phyloP scores from a whole-genome alignment of 2,113 vertebrate species.

The Xyliphius kryptos region DNA sequence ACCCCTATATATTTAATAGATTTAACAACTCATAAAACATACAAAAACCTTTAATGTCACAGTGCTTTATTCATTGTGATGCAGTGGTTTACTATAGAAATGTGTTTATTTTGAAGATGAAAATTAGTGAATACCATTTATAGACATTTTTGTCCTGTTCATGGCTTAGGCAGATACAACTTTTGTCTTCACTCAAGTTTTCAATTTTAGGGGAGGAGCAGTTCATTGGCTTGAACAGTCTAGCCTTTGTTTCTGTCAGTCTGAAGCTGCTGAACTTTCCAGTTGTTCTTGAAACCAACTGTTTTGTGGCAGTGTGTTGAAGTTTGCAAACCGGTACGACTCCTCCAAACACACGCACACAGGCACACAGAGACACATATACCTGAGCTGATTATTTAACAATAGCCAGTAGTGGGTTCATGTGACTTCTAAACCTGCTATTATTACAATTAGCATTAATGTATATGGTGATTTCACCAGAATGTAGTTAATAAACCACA shows the following conservation, averaged over 20 bases:
- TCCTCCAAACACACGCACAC: conserved; percentile 32
- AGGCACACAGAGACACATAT: too few relatives aligned
- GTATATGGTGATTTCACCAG: too few relatives aligned
- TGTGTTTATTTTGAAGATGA: conserved; percentile 26
- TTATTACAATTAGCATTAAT: too few relatives aligned
- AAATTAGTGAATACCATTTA: conserved; percentile 9
- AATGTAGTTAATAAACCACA: too few relatives aligned
- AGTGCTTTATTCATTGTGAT: too few relatives aligned
- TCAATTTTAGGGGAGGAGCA: conserved; percentile 51
- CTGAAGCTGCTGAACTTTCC: conserved; percentile 60
- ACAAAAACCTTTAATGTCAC: too few relatives aligned
- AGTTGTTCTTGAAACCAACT: conserved; percentile 61
- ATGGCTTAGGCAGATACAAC: conserved; percentile 60
- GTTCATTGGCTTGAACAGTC: conserved; percentile 61
- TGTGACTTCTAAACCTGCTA: too few relatives aligned
- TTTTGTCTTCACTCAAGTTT: conserved; percentile 55
- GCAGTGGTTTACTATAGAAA: conserved; percentile 6
- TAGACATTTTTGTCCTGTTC: conserved; percentile 57
- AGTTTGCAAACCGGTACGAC: conserved; percentile 25
- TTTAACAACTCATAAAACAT: conserved; percentile 5
- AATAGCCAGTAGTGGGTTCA: neutral
- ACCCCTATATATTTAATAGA: too few relatives aligned
- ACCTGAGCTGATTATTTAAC: conserved; percentile 8
- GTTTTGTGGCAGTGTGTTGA: conserved; percentile 42
- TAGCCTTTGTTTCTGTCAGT: conserved; percentile 63